Conservation (phyloP, 2,797 vertebrate species). For the Hemibagrus guttatus region DNA sequence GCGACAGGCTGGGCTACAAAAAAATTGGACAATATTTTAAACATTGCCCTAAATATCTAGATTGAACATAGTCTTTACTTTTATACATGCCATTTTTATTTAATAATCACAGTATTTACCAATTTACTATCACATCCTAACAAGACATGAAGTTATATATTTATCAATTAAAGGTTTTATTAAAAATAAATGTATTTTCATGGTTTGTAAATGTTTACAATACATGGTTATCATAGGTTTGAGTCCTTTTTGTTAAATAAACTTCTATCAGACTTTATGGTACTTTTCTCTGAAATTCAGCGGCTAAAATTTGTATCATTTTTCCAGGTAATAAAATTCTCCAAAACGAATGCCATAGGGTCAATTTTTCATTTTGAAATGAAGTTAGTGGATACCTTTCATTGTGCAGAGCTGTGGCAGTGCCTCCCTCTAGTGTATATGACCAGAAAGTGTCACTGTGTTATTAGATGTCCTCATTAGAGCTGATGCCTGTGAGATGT, state of each 20-base stretch:
- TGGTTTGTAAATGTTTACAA: conserved; percentile 74
- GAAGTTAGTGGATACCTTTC: background rate
- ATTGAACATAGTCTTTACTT: conserved; percentile 81
- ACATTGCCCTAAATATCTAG: conserved; percentile 51
- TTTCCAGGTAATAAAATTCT: conserved; percentile 88
- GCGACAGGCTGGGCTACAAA: conserved; percentile 22
- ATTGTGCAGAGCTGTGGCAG: background rate
- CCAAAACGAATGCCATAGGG: conserved; percentile 62
- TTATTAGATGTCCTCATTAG: background rate
- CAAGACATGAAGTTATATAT: conserved; percentile 81
- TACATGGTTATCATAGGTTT: conserved; percentile 65
- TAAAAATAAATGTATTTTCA: conserved; percentile 73
- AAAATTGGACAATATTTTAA: conserved; percentile 25
- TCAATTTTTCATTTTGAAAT: background rate
- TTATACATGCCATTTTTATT: conserved; percentile 89
- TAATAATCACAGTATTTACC: conserved; percentile 90
- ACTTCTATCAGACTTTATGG: conserved; percentile 69
- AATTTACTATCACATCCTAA: conserved; percentile 81
- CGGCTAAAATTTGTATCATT: conserved; percentile 84
- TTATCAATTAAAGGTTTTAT: conserved; percentile 85
- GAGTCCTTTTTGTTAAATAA: conserved; percentile 52
- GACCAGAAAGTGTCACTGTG: background rate
- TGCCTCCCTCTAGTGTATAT: conserved; percentile 58
- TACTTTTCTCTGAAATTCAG: conserved; percentile 76
- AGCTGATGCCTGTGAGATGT: background rate